Base-by-base conservation (phyloP, 2,888 invertebrate species). In the Tryphoninae sp. region DNA sequence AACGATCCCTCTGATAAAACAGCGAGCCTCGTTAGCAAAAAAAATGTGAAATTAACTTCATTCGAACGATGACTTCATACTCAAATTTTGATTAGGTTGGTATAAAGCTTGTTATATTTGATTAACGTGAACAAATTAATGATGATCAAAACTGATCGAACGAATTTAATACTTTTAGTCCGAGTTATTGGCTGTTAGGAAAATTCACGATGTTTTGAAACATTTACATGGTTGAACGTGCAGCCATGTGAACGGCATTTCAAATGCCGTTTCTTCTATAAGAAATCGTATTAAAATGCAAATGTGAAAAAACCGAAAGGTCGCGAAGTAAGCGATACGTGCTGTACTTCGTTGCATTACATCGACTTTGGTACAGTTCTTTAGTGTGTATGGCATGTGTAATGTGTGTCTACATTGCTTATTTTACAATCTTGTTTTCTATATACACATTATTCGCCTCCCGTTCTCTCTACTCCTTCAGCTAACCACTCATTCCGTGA, bases 381-480 rank as follows among this genome's bases (percentile, higher is more conserved):
- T 51, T 19, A n/a, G n/a, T 13, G 22, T 26, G 42, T 42, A 23
- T n/a, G 33, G 45, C 83, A 84, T 19, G 83, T 83, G 76, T 69
- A 71, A 86, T 84, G 85, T 78, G 80, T 79, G 85, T 79, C 83
- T 79, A 78, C 81, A 72, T 59, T 53, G 74, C 65, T 67, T 69
- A 77, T 78, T 80, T 78, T 74, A 72, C 51, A 69, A 65, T 75
- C 80, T 80, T 81, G 68, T 80, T 33, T 82, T 42, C 78, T 55
- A 51, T 55, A 75, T 68, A 23, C 53, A 33, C 72, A 80, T 33
- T 61, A 79, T 76, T 81, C 75, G 51, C 71, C 51, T 16, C 49
- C 53, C 19, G 22, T 22, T 72, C 49, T 67, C 22, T 58, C 49
- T 8, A 22, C 33, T 40, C 19, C 74, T 78, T 82, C 82, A 79